Evolutionary conservation across 2,113 vertebrate genomes (phyloP), one percentile per base, ranked within the genome.

Genomic region (Tachysurus vachellii): DNA sequence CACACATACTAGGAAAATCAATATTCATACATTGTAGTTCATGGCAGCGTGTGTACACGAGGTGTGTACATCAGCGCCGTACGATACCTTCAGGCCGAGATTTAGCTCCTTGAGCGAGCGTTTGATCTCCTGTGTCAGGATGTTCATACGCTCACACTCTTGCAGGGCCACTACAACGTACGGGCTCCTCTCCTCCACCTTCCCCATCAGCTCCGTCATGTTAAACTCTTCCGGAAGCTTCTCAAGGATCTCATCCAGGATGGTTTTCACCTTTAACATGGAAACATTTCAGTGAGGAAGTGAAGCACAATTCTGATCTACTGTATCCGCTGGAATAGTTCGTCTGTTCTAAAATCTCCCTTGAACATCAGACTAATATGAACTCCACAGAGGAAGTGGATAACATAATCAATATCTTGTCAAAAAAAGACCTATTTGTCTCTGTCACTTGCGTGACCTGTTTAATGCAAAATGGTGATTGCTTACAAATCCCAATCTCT

Each of bases 121-220:
- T 90, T 91, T 95, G 11, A 99, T 95, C 88, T 99, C 96, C 9
- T 91, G 88, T 0, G 95, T 99, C 28, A 99, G 97, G 59, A 90
- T 0, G 85, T 99, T 99, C 97, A 99, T 98, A 82, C 96, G 94
- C 57, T 98, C 97, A 3, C 98, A 99, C 91, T 99, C 98, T 94
- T 99, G 98, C 50, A 99, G 93, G 4, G 93, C 96, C 31, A 99
- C 98, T 59, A 97, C 97, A 0, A 95, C 85, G 4, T 97, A 99
- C 0, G 98, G 98, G 0, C 96, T 98, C 90, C 95, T 96, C 83
- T 98, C 97, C 90, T 97, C 96, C 28, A 94, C 95, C 87, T 92
- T 97, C 0, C 91, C 94, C 92, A 96, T 92, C 90, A 99, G 92
- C 88, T 99, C 98, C 0, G 89, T 36, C 88, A 98, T 93, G 94